Conservation (phyloP, 2,797 vertebrate species). For the Nasua narica region DNA sequence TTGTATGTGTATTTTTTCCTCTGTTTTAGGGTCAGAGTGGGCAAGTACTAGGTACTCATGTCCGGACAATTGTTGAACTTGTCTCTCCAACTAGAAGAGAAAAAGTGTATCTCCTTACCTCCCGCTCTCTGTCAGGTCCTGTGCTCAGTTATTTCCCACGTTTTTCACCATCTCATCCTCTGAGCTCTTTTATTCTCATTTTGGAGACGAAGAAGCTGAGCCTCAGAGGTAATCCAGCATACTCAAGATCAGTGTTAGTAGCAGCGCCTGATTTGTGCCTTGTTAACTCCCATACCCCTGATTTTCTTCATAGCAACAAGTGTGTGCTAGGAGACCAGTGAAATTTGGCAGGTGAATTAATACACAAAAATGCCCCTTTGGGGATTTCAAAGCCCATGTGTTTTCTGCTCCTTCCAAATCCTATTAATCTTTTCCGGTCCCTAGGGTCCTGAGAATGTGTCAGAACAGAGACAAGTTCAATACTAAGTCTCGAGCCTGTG, state of each 20-base stretch:
- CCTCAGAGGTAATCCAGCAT: not conserved
- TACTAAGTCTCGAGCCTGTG: not conserved
- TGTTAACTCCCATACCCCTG: not conserved
- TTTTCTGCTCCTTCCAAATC: not conserved
- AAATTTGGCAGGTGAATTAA: not conserved
- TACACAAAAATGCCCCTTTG: not conserved
- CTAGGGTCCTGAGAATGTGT: not conserved
- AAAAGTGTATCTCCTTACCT: not conserved
- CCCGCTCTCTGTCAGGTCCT: not conserved
- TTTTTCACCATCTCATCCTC: not conserved
- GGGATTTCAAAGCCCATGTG: not conserved
- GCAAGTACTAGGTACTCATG: fast-evolving
- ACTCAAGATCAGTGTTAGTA: not conserved
- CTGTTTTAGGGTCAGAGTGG: not conserved
- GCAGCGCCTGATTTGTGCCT: not conserved
- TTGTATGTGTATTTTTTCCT: not conserved
- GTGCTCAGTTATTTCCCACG: not conserved
- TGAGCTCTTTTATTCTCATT: not conserved
- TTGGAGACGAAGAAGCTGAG: not conserved
- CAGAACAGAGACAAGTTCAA: not conserved
- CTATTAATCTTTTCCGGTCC: not conserved
- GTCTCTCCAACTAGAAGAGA: not conserved
- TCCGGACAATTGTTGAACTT: not conserved
- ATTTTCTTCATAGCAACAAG: not conserved
- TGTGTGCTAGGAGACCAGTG: not conserved